Percentiles rank a stretch among this genome's conserved stretches.
phyloP scores from a whole-genome alignment of 1,140 invertebrate genomes.

The Antheraea pernyi region DNA sequence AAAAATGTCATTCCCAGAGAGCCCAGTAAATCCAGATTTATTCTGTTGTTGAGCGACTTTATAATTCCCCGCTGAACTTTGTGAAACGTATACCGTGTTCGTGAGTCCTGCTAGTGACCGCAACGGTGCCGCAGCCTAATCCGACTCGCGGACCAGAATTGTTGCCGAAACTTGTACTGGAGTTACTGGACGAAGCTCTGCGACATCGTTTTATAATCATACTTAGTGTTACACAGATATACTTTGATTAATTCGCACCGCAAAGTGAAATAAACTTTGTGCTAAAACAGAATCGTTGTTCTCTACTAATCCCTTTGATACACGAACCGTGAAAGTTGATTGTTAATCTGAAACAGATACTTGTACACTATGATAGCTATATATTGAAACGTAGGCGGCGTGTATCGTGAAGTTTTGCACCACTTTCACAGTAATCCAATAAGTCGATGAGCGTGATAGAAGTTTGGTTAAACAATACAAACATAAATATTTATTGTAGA shows the following conservation, averaged over 20 bases:
- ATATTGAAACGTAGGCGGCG: background rate
- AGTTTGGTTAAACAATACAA: conserved; percentile 29
- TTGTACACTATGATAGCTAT: conserved; percentile 12
- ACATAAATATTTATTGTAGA: background rate
- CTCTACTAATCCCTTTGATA: conserved; percentile 47
- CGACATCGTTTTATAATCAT: conserved; percentile 58
- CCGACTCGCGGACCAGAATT: conserved; percentile 58
- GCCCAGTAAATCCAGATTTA: conserved; percentile 69
- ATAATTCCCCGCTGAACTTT: conserved; percentile 72
- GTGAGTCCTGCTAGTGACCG: conserved; percentile 61
- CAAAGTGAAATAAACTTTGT: conserved; percentile 60
- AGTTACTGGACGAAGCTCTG: conserved; percentile 42
- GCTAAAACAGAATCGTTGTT: conserved; percentile 64
- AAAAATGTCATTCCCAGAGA: conserved; percentile 68
- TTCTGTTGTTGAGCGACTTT: conserved; percentile 68
- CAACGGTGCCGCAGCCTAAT: conserved; percentile 58
- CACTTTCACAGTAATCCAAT: conserved; percentile 33
- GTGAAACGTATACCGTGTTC: conserved; percentile 74
- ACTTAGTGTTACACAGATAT: conserved; percentile 40
- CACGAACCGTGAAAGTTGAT: conserved; percentile 46
- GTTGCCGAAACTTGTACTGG: conserved; percentile 58
- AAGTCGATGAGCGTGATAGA: conserved; percentile 37
- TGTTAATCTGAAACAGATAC: conserved; percentile 52
- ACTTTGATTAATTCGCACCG: conserved; percentile 71
- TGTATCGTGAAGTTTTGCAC: conserved; percentile 28